Evolutionary conservation across 2,888 invertebrate genomes (phyloP), one percentile per base, ranked within the genome.

Genomic region (Protophormia terraenovae): DNA sequence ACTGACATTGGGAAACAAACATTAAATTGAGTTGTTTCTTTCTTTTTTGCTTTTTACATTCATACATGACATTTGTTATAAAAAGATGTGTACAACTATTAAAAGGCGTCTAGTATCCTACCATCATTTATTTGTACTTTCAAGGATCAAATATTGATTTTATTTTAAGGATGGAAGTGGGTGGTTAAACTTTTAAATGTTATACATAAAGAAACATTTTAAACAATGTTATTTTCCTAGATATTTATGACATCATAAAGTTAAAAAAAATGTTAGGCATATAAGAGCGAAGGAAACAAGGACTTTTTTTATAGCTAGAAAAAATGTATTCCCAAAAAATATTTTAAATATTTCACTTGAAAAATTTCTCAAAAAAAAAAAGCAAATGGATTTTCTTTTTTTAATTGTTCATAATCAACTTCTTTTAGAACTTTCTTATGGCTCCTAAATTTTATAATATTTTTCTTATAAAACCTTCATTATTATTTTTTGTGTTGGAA

Each of bases 91-190:
- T 27, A 22, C 2, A 50, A 35, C 32, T 6, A 27, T 4, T 4
- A 32, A 55, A n/a, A 35, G 67, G 69, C 69, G 60, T 78, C 60
- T 60, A 35, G 12, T 60, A 19, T 60, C 67, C 77, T 78, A 47
- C 7, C 35, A 47, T 24, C 47, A 38, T 58, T 77, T 35, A 38
- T 50, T 38, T 38, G 19, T 27, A 47, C 45, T 14, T 35, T 67
- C 77, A 78, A 78, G 77, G 77, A 69, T 69, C 60, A 69, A 53
- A 38, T 64, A 76, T 76, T 76, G 75, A 76, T 76, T 76, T 76
- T 62, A 14, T 64, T 47, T 16, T 16, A n/a, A n/a, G 16, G n/a
- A 10, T 32, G 47, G 14, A 7, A 22, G 71, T 41, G 41, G 19
- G 22, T 38, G 38, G 16, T 12, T 62, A 6, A 38, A 62, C 5